These are phyloP conservation scores for Lacerta agilis DNA, from an alignment of 2,797 vertebrate species.

Conservation along the genomic window DNA sequence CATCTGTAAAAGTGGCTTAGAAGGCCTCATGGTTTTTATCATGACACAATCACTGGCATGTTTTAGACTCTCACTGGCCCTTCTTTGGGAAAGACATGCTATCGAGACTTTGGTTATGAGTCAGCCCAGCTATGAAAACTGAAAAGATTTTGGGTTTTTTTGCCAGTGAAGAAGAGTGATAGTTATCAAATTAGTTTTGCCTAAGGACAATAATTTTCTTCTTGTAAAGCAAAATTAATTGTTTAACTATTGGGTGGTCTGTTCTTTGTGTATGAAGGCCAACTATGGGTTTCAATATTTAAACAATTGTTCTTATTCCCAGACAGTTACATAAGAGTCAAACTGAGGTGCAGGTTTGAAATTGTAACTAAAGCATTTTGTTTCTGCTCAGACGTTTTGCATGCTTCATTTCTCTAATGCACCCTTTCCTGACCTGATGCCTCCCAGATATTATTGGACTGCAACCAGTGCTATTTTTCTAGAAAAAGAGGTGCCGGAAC, in stretches of 20 bases:
- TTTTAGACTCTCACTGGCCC: neutral
- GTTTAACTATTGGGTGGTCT: slow-evolving; percentile 19
- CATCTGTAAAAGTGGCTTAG: neutral
- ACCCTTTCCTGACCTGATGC: no score
- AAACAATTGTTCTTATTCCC: slow-evolving; percentile 16
- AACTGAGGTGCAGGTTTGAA: neutral
- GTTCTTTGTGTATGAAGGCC: neutral
- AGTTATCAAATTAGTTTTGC: slow-evolving; percentile 25
- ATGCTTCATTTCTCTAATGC: neutral
- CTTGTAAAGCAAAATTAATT: slow-evolving; percentile 26
- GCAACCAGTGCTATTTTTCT: no score
- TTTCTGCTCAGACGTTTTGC: neutral
- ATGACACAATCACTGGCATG: slow-evolving; percentile 9
- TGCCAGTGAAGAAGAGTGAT: slow-evolving; percentile 28
- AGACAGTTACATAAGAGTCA: slow-evolving; percentile 20
- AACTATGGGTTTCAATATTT: neutral
- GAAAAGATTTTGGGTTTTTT: slow-evolving; percentile 36
- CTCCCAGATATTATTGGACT: no score
- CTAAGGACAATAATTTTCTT: slow-evolving; percentile 1
- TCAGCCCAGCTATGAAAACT: slow-evolving; percentile 45
- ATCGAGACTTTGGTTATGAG: slow-evolving; percentile 25
- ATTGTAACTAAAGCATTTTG: neutral
- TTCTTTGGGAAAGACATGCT: slow-evolving; percentile 10
- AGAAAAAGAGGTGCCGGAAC: no score
- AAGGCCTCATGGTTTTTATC: neutral